These are phyloP conservation scores for Plestiodon gilberti DNA, from an alignment of 2,113 vertebrate species.

Conservation along the genomic window DNA sequence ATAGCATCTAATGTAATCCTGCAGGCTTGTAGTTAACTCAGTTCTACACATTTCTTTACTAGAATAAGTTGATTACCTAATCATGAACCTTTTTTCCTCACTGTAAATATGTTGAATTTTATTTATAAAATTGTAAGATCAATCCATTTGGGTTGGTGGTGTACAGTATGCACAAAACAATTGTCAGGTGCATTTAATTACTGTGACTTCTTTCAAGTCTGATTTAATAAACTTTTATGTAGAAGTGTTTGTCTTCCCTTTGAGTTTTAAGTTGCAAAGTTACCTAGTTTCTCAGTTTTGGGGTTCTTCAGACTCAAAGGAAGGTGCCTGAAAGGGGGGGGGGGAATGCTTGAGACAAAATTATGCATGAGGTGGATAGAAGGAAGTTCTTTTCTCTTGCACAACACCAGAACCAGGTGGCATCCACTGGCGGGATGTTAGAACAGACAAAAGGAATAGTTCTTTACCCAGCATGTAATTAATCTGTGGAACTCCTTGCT, in stretches of 20 bases:
- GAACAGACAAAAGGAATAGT: too few species aligned
- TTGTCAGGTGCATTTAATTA: slow-evolving; percentile 87
- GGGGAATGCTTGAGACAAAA: too few species aligned
- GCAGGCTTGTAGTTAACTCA: slow-evolving; percentile 67
- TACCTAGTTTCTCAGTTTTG: too few species aligned
- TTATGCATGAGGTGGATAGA: too few species aligned
- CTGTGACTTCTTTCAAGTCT: slow-evolving; percentile 99
- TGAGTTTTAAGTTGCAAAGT: background rate
- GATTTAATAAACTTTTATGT: slow-evolving; percentile 92
- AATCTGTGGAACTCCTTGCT: too few species aligned
- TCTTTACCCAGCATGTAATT: too few species aligned
- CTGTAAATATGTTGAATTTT: slow-evolving; percentile 89
- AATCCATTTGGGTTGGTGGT: slow-evolving; percentile 98
- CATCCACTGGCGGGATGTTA: too few species aligned
- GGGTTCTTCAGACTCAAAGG: too few species aligned
- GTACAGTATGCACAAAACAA: slow-evolving; percentile 83
- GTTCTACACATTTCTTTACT: slow-evolving; percentile 67
- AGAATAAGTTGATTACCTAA: slow-evolving; percentile 71
- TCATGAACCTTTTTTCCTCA: slow-evolving; percentile 67
- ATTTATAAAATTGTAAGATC: slow-evolving; percentile 93
- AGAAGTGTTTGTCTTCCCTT: slow-evolving; percentile 31
- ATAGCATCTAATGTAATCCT: slow-evolving; percentile 66
- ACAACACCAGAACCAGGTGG: too few species aligned
- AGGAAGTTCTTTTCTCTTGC: too few species aligned
- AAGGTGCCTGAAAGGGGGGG: background rate